phyloP scores from a whole-genome alignment of 2,888 invertebrate genomes.

The Amiota communis region DNA sequence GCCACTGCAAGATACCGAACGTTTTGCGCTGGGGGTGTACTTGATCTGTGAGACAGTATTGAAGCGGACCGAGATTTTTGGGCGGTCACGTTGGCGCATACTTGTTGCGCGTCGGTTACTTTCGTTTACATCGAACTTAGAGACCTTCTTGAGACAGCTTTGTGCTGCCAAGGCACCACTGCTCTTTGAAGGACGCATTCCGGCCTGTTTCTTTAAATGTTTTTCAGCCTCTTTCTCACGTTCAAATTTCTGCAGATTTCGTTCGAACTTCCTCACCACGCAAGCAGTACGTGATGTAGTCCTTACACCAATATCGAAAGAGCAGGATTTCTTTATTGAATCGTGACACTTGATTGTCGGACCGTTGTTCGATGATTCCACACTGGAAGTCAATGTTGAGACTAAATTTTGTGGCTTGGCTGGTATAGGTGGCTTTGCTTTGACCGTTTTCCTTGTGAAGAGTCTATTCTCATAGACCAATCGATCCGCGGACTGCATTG shows the following conservation, averaged over 20 bases:
- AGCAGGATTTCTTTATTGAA: constrained; percentile 62
- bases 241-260: constrained; percentile 78
- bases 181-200: constrained; percentile 71
- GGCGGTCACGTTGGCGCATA: constrained; percentile 75
- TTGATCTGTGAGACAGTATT: constrained; percentile 72
- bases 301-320: constrained; percentile 61
- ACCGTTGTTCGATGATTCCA: constrained; percentile 48
- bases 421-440: constrained; percentile 69
- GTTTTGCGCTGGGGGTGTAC: constrained; percentile 69
- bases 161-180: constrained; percentile 69
- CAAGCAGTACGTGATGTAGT: constrained; percentile 68
- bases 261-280: constrained; percentile 72
- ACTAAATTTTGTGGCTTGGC: constrained; percentile 68
- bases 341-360: constrained; percentile 33
- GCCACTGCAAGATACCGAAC: constrained; percentile 47
- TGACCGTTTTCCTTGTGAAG: constrained; percentile 63
- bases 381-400: constrained; percentile 59
- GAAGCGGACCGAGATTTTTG: constrained; percentile 73
- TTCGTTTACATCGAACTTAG: constrained; percentile 62
- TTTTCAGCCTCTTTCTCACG: constrained; percentile 74
- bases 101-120: constrained; percentile 78
- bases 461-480: constrained; percentile 53
- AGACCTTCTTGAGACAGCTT: constrained; percentile 70
- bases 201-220: constrained; percentile 57
- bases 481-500: constrained; percentile 43